Percentiles rank a stretch among this genome's conserved stretches.
phyloP scores from a whole-genome alignment of 1,140 invertebrate genomes.

The Homarus americanus region DNA sequence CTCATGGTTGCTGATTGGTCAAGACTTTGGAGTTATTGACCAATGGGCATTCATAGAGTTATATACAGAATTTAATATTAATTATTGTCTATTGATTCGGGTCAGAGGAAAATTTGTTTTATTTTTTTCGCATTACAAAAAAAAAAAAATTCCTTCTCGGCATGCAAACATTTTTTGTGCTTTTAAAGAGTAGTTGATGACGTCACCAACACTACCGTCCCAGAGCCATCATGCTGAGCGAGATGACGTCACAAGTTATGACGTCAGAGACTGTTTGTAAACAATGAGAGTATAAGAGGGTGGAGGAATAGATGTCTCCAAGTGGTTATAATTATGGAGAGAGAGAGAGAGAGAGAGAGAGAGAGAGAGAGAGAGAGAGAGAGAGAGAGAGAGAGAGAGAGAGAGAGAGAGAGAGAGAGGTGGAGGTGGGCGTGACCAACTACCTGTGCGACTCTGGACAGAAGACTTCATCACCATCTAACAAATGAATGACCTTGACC shows the following conservation, averaged over 20 bases:
- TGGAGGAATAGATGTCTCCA: too few relatives aligned
- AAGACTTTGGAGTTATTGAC: neutral
- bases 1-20: neutral
- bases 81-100: neutral
- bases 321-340: too few relatives aligned
- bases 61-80: neutral
- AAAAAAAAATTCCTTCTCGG: neutral
- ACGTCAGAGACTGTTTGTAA: too few relatives aligned
- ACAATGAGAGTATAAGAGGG: too few relatives aligned
- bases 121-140: neutral
- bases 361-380: too few relatives aligned
- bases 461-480: too few relatives aligned
- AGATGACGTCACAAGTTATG: neutral
- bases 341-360: too few relatives aligned
- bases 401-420: neutral
- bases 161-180: neutral
- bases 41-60: neutral
- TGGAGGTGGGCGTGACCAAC: too few relatives aligned
- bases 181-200: neutral
- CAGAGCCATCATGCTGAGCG: too few relatives aligned
- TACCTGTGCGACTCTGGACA: too few relatives aligned
- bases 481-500: too few relatives aligned
- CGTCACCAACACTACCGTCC: neutral
- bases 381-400: neutral
- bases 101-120: neutral